These are phyloP conservation scores for Paramisgurnus dabryanus DNA, from an alignment of 2,113 vertebrate genomes.

Conservation along the genomic window DNA sequence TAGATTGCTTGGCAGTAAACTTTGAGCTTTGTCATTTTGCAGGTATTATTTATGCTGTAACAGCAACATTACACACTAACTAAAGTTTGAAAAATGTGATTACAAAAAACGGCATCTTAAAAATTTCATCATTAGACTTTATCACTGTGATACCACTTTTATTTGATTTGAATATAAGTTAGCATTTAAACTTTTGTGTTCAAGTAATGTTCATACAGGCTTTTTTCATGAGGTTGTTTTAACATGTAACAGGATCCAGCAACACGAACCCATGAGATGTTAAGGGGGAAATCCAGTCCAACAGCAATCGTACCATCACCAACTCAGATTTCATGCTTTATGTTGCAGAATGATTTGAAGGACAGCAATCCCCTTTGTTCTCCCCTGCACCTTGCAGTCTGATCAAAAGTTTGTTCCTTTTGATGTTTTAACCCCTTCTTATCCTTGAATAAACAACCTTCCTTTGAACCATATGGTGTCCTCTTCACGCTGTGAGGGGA, in stretches of 20 bases:
- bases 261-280: slow-evolving; percentile 15
- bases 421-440: slow-evolving; percentile 77
- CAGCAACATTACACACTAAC: too few relatives aligned
- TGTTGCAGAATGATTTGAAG: slow-evolving; percentile 69
- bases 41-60: too few relatives aligned
- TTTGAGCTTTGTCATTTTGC: too few relatives aligned
- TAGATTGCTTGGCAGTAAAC: too few relatives aligned
- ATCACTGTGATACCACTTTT: too few relatives aligned
- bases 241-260: background rate
- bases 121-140: too few relatives aligned
- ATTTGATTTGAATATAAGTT: too few relatives aligned
- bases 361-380: slow-evolving; percentile 63
- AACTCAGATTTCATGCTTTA: slow-evolving; percentile 72
- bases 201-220: too few relatives aligned
- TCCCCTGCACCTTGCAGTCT: slow-evolving; percentile 61
- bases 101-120: too few relatives aligned
- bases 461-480: slow-evolving; percentile 76
- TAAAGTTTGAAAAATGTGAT: too few relatives aligned
- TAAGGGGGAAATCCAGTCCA: slow-evolving; percentile 45
- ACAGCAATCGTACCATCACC: slow-evolving; percentile 45
- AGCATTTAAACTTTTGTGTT: too few relatives aligned
- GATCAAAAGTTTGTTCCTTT: slow-evolving; percentile 70
- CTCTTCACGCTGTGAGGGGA: slow-evolving; percentile 74
- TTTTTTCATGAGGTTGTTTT: too few relatives aligned
- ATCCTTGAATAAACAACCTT: slow-evolving; percentile 64